Conservation (phyloP, 2,888 invertebrate genomes). For the Polia nebulosa region DNA sequence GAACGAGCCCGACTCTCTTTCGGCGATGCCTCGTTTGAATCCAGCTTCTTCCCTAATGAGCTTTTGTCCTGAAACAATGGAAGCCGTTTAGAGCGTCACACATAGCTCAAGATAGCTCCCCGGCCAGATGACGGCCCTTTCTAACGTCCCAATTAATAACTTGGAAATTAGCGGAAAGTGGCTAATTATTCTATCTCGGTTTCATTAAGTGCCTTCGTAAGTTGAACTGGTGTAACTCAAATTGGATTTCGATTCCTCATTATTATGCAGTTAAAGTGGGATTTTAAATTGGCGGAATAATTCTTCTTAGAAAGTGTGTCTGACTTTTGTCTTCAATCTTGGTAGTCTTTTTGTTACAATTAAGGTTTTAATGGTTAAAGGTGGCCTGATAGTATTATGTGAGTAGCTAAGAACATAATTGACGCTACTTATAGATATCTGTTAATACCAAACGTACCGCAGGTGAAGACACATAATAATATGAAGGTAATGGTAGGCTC, state of each 20-base stretch:
- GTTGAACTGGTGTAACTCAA: conserved; percentile 69
- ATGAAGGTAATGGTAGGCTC: neutral
- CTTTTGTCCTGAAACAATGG: conserved; percentile 75
- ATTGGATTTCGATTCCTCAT: conserved; percentile 73
- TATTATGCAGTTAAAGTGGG: conserved; percentile 65
- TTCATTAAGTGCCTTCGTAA: conserved; percentile 79
- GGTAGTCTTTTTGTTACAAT: conserved; percentile 4
- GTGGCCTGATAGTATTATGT: too few species aligned
- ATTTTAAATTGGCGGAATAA: conserved; percentile 57
- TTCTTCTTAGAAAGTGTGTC: conserved; percentile 31
- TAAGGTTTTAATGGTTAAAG: neutral
- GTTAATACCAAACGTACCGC: neutral
- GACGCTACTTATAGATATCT: neutral
- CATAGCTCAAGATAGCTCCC: conserved; percentile 67
- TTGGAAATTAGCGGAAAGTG: conserved; percentile 86
- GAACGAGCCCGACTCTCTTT: conserved; percentile 30
- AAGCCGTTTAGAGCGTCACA: conserved; percentile 64
- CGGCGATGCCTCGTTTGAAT: conserved; percentile 58
- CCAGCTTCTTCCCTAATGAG: conserved; percentile 71
- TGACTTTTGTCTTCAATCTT: conserved; percentile 29
- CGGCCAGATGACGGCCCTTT: conserved; percentile 85
- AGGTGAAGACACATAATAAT: neutral
- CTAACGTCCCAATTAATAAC: conserved; percentile 88
- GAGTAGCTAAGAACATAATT: neutral
- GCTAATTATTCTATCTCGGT: conserved; percentile 88